phyloP scores from a whole-genome alignment of 2,888 invertebrate species.

The Andrena camellia region DNA sequence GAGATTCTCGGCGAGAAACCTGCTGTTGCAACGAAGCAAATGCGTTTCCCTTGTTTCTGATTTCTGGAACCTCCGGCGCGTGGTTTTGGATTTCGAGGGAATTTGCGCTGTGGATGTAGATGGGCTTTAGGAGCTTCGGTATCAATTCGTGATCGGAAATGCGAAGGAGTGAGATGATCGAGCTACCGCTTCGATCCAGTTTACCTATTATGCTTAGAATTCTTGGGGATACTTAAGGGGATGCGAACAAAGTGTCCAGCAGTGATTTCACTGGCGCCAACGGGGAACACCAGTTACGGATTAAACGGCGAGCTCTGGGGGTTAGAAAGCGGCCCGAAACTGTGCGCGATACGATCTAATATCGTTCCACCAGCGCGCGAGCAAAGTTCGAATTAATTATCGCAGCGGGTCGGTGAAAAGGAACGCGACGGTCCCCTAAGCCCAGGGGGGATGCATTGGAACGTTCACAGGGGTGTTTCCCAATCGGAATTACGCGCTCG shows the following conservation, averaged over 20 bases:
- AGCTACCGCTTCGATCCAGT: neutral
- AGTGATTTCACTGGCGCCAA: neutral
- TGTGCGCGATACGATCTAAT: constrained; percentile 22
- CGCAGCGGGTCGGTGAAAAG: constrained; percentile 33
- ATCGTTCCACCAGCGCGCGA: constrained; percentile 2
- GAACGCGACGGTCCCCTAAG: neutral
- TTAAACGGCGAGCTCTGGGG: constrained; percentile 23
- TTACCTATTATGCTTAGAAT: constrained; percentile 7
- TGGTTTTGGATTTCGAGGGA: too few relatives aligned
- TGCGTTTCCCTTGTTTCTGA: neutral
- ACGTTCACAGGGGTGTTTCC: constrained; percentile 26
- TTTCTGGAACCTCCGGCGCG: neutral
- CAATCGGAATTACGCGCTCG: constrained; percentile 38
- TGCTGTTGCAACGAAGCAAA: neutral
- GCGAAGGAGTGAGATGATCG: neutral
- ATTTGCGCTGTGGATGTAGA: too few relatives aligned
- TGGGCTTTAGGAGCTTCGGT: neutral
- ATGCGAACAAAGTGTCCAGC: constrained; percentile 7
- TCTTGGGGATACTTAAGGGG: constrained; percentile 6
- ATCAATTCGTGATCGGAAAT: neutral
- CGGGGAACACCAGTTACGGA: neutral
- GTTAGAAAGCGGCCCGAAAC: neutral
- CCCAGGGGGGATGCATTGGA: neutral
- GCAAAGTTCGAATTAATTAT: constrained; percentile 56
- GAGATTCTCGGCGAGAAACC: constrained; percentile 2